phyloP scores from a whole-genome alignment of 2,113 vertebrate species.

The Pelecanus crispus region DNA sequence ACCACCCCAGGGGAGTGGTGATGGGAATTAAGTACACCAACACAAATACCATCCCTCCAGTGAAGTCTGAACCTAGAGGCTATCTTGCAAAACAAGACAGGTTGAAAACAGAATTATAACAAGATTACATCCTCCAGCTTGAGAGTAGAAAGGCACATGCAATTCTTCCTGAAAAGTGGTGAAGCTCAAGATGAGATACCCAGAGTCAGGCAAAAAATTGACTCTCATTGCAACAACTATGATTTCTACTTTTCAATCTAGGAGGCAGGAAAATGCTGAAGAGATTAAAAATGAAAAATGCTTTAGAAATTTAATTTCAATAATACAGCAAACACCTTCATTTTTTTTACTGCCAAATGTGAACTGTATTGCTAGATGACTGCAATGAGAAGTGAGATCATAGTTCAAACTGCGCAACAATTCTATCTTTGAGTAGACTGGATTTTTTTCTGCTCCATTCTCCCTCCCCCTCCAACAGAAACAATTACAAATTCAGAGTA shows the following conservation, averaged over 20 bases:
- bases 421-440: neutral
- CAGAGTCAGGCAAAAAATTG: neutral
- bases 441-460: neutral
- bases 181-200: neutral
- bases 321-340: neutral
- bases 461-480: neutral
- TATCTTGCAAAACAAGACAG: neutral
- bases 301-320: neutral
- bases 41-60: rapidly evolving
- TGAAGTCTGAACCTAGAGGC: neutral
- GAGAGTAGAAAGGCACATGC: neutral
- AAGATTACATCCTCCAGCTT: neutral
- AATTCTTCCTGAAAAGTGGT: neutral
- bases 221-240: neutral
- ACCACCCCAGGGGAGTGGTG: rapidly evolving
- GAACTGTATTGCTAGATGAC: neutral
- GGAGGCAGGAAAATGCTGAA: neutral
- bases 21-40: neutral
- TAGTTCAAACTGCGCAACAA: neutral
- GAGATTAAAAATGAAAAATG: neutral
- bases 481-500: neutral
- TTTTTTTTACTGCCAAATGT: neutral
- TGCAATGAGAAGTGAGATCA: neutral
- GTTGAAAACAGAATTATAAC: neutral
- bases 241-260: neutral